Evolutionary conservation across 2,113 vertebrate species (phyloP).

Genomic region (Charina bottae): DNA sequence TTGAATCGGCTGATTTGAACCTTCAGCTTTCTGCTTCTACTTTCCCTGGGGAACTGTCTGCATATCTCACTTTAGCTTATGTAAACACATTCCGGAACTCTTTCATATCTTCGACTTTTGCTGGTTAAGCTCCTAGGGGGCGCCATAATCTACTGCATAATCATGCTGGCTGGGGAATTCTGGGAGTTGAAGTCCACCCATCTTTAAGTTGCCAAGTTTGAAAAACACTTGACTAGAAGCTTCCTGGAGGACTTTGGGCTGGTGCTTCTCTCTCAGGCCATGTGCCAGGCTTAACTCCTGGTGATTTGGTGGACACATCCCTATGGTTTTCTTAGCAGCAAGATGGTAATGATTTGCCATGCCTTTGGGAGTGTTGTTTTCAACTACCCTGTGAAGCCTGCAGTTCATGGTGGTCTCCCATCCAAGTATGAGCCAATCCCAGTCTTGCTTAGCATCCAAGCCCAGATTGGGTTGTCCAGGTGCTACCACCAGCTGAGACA

Average conservation of each 20-base stretch:
- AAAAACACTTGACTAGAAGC: background rate
- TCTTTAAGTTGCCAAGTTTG: background rate
- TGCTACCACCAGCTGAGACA: background rate
- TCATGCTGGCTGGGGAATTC: background rate
- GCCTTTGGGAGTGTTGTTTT: background rate
- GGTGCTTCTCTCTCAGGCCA: background rate
- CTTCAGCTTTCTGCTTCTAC: too few species aligned
- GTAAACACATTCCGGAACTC: too few species aligned
- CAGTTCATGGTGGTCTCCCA: background rate
- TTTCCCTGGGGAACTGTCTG: too few species aligned
- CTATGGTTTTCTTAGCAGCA: background rate
- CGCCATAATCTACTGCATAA: too few species aligned
- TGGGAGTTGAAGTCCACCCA: background rate
- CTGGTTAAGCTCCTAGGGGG: too few species aligned
- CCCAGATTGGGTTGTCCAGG: background rate
- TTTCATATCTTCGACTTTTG: too few species aligned
- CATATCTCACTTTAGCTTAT: too few species aligned
- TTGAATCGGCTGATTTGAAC: too few species aligned
- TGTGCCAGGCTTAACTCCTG: background rate
- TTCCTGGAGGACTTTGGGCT: background rate
- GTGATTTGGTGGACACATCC: background rate
- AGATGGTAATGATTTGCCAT: background rate
- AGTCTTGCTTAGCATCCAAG: background rate
- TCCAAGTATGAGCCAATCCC: background rate
- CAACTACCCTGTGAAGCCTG: background rate